Base-by-base conservation (phyloP, 2,888 invertebrate genomes). In the Sepioteuthis lessoniana region DNA sequence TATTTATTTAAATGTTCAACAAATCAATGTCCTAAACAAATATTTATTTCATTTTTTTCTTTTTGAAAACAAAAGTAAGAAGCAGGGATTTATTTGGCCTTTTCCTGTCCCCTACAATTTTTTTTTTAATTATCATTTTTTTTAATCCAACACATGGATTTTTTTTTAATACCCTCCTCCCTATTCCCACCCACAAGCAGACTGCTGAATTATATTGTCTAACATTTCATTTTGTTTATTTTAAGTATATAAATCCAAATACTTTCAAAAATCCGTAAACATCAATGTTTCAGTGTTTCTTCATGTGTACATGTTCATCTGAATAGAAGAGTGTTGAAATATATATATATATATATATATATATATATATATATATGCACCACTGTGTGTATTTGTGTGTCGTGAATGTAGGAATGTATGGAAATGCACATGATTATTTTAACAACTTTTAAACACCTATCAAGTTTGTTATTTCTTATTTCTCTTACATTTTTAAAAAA, bases 71-170 rank as follows among this genome's bases (percentile, higher is more conserved):
- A 76, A n/a, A 76, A 76, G 31, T 31, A 76, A 76, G n/a, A 76
- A 76, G 76, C 76, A 76, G 76, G 76, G 76, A 76, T 76, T 76
- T 76, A 76, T 76, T 76, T 76, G 76, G 76, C 76, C 76, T 76
- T 76, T n/a, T 8, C 37, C 42, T 13, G 16, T 28, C 91, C 8
- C 38, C 25, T 13, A 38, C 13, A 38, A 28, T 38, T 38, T 91
- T 91, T 91, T 37, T 91, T 91, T 91, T 37, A 38, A 38, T 16
- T 91, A 38, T 91, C 10, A 91, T 76, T 31, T 38, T 37, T 91
- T 42, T 91, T 38, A 91, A 91, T 31, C 37, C 8, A 7, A 37
- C 91, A 42, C 38, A 38, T 28, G n/a, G 38, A 91, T n/a, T 28
- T 21, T 38, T 10, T 19, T 3, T 25, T 38, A 37, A 37, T 7